Base-by-base conservation (phyloP, 92 coral and sea anemone species). In the Epizoanthus rinbou region DNA sequence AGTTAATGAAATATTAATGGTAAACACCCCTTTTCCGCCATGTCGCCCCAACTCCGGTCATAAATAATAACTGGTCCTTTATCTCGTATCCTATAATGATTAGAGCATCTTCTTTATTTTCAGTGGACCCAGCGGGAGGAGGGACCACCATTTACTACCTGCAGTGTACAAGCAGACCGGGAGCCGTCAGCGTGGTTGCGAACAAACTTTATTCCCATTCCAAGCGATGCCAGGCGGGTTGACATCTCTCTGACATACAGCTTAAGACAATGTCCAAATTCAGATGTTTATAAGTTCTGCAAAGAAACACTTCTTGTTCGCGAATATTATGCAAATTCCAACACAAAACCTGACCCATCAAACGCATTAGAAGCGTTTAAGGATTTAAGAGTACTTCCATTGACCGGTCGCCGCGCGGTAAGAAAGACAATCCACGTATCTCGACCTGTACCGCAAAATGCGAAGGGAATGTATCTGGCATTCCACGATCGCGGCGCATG, bases 401-500 rank as follows among this genome's bases (percentile, higher is more conserved):
- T 62, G n/a, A 50, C 45, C 5, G 80, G 66, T 0, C 13, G 7
- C 14, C 16, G 7, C 11, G 22, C 3, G 9, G 14, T 50, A 0
- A 2, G 0, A 13, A 21, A 10, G 24, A 78, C 82, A 2, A 6
- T 78, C 6, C 39, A 60, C 43, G 35, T 78, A 16, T 78, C 82
- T 62, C 54, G 63, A 21, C 14, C 57, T 65, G 70, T 69, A 5
- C 14, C 19, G 14, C 35, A 59, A 15, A 8, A 24, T 5, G 59
- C 70, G 0, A 6, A 62, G 47, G 82, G 72, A 11, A 9, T 78
- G 4, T 78, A 57, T 21, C 25, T 78, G 70, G 82, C 82, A 8
- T 78, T 78, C 52, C 71, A 60, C 21, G 72, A 60, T 21, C 70
- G 82, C 43, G 82, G 82, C 25, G 82, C 82, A 19, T 78, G 82